Conservation (phyloP, 2,888 invertebrate genomes). For the Lydus trimaculatus region DNA sequence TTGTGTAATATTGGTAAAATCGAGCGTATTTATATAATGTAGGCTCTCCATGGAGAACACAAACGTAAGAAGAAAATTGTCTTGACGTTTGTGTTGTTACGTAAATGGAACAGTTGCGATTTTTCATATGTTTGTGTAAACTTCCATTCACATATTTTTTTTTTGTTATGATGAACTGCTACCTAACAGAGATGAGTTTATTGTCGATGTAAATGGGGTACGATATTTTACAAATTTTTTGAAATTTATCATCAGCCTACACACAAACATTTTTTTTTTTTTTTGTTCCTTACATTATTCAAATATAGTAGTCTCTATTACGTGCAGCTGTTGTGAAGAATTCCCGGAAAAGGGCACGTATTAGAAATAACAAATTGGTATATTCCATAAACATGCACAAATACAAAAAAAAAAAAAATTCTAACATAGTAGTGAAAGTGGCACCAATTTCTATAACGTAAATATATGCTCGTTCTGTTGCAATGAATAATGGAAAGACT, state of each 20-base stretch:
- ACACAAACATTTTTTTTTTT: background rate
- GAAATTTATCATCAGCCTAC: background rate
- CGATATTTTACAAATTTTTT: background rate
- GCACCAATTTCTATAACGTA: no score
- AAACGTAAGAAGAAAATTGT: background rate
- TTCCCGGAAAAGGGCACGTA: no score
- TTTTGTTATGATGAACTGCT: background rate
- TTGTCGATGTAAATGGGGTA: background rate
- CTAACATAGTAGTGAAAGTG: no score
- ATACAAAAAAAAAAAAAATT: no score
- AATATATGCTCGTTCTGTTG: no score
- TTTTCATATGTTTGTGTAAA: background rate
- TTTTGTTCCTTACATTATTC: background rate
- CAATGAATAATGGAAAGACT: no score
- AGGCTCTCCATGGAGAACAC: background rate
- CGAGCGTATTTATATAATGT: background rate
- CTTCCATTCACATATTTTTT: background rate
- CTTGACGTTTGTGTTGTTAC: background rate
- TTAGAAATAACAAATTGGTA: no score
- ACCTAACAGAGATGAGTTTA: background rate
- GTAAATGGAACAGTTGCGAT: background rate
- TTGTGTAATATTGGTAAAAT: no score
- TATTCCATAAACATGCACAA: no score
- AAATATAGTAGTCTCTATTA: no score
- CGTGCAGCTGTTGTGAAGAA: no score